phyloP scores from a whole-genome alignment of 2,797 vertebrate genomes.

The Adrianichthys oophorus region DNA sequence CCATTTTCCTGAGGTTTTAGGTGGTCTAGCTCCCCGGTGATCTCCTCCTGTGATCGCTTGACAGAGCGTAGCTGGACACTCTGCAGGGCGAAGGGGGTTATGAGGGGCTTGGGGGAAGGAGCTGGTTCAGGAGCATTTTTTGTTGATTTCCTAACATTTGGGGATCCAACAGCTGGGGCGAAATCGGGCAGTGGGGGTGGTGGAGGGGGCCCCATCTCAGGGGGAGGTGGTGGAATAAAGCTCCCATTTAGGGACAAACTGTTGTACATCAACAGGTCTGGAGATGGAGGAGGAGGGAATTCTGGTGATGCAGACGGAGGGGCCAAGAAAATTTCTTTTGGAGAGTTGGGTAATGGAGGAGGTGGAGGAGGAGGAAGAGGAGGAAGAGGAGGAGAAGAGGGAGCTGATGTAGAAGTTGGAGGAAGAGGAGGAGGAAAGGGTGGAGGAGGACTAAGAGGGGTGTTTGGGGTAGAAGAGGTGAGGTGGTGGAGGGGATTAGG shows the following conservation, averaged over 20 bases:
- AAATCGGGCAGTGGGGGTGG: constrained; percentile 62
- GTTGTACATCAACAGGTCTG: constrained; percentile 75
- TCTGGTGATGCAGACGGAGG: constrained; percentile 64
- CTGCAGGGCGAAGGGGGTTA: constrained; percentile 89
- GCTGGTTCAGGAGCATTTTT: constrained; percentile 67
- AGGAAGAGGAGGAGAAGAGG: constrained; percentile 68
- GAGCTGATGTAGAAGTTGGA: constrained; percentile 46
- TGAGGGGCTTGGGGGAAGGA: constrained; percentile 81
- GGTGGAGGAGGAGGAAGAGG: constrained; percentile 46
- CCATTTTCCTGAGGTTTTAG: constrained; percentile 70
- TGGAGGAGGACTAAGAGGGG: constrained; percentile 60
- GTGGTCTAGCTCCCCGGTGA: constrained; percentile 50
- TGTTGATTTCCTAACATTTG: constrained; percentile 71
- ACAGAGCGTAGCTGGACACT: constrained; percentile 90
- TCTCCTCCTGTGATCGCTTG: constrained; percentile 67
- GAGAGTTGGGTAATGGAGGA: constrained; percentile 59
- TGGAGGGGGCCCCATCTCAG: constrained; percentile 45
- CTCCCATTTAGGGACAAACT: constrained; percentile 64
- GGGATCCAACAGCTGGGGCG: constrained; percentile 72
- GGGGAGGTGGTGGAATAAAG: constrained; percentile 66
- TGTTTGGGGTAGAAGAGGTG: constrained; percentile 53
- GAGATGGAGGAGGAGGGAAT: constrained; percentile 88
- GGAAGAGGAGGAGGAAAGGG: constrained; percentile 68
- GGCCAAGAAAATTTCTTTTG: constrained; percentile 30
- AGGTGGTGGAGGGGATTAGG: constrained; percentile 32